phyloP scores from a whole-genome alignment of 2,797 vertebrate species.

The Coluber constrictor region DNA sequence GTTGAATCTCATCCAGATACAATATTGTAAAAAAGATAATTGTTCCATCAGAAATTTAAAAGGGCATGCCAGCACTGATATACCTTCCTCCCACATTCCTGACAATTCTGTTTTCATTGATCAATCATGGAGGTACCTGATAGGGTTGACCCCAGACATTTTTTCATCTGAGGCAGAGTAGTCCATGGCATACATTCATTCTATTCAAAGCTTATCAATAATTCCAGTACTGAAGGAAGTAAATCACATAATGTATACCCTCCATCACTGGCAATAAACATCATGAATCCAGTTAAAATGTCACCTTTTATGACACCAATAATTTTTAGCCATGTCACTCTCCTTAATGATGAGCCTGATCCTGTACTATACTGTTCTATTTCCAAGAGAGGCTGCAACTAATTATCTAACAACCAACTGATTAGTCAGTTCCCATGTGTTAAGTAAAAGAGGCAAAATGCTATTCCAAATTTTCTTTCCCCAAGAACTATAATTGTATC shows the following conservation, averaged over 20 bases:
- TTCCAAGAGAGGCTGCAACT: neutral
- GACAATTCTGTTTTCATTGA: neutral
- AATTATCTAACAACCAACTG: neutral
- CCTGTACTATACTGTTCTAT: neutral
- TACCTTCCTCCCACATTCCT: neutral
- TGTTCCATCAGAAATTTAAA: neutral
- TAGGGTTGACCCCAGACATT: neutral
- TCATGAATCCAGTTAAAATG: neutral
- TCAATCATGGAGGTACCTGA: neutral
- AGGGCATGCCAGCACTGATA: neutral
- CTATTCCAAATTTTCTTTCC: neutral
- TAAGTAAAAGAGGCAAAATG: neutral
- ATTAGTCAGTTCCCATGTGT: neutral
- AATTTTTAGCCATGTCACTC: neutral
- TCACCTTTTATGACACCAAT: neutral
- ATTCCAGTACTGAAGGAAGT: neutral
- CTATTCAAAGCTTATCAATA: neutral
- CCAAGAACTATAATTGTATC: neutral
- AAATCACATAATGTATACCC: neutral
- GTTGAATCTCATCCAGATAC: neutral
- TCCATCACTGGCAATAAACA: neutral
- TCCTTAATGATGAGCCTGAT: neutral
- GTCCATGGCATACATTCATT: neutral
- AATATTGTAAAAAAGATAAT: neutral
- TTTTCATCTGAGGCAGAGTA: neutral